Conservation (phyloP, 2,888 invertebrate species). For the Meganola albula region DNA sequence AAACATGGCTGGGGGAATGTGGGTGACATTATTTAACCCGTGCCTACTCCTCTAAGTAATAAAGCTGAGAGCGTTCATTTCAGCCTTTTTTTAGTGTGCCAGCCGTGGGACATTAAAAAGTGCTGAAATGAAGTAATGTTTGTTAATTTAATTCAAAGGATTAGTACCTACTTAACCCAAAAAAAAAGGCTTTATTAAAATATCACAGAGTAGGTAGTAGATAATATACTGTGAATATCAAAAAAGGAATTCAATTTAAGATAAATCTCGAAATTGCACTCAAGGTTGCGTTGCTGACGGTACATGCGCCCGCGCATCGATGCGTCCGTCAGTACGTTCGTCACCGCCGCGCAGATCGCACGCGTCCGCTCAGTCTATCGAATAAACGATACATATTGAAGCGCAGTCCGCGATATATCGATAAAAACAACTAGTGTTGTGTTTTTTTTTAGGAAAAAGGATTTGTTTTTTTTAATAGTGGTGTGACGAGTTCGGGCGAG, state of each 20-base stretch:
- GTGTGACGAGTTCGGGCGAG: slow-evolving; percentile 44
- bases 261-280: slow-evolving; percentile 61
- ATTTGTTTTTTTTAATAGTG: slow-evolving; percentile 35
- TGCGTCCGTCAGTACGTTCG: slow-evolving; percentile 41
- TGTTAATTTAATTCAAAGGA: too few species aligned
- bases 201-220: slow-evolving; percentile 14
- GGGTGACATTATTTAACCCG: too few species aligned
- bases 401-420: slow-evolving; percentile 36
- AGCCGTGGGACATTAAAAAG: too few species aligned
- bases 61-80: too few species aligned
- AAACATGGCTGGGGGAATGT: too few species aligned
- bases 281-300: slow-evolving; percentile 36
- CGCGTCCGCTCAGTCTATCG: slow-evolving; percentile 34
- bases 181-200: too few species aligned
- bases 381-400: slow-evolving; percentile 38
- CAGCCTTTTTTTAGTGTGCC: too few species aligned
- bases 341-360: slow-evolving; percentile 32
- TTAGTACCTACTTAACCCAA: not conserved
- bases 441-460: slow-evolving; percentile 36
- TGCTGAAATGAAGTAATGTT: too few species aligned
- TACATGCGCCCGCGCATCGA: slow-evolving; percentile 43
- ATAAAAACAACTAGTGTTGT: slow-evolving; percentile 45
- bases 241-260: slow-evolving; percentile 36
- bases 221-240: slow-evolving; percentile 15
- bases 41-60: too few species aligned